phyloP scores from a whole-genome alignment of 2,888 invertebrate species.

The Rotaria sp. region DNA sequence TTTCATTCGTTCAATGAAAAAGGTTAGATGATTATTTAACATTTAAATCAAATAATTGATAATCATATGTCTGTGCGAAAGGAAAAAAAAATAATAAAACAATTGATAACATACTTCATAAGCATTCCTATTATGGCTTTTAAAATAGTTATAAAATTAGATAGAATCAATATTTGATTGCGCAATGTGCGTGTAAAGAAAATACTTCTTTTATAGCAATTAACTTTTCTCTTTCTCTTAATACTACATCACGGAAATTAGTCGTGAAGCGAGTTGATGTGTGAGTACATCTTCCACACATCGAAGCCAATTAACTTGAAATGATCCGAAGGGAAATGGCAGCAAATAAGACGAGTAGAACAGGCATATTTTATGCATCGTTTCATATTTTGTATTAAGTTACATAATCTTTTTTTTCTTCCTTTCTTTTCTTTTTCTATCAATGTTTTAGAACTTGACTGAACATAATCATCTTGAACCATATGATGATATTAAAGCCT shows the following conservation, averaged over 20 bases:
- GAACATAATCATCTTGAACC: not conserved
- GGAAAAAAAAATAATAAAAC: too few species aligned
- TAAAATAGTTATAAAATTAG: not conserved
- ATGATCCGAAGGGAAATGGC: slow-evolving; percentile 4
- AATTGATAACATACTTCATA: too few species aligned
- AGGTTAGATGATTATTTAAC: not conserved
- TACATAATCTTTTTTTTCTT: not conserved
- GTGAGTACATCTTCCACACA: slow-evolving; percentile 6
- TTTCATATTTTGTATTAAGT: not conserved
- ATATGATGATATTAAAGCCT: slow-evolving; percentile 6
- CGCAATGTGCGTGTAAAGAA: not conserved
- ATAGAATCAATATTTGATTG: not conserved
- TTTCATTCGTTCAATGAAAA: not conserved
- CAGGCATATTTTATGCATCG: not conserved
- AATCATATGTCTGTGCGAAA: too few species aligned
- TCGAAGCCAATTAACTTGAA: slow-evolving; percentile 10
- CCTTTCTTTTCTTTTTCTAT: not conserved
- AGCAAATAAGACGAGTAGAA: not conserved
- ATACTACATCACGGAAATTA: slow-evolving; percentile 18
- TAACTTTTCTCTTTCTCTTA: not conserved
- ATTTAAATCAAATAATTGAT: too few species aligned
- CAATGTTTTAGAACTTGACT: not conserved
- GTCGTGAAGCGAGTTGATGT: slow-evolving; percentile 3
- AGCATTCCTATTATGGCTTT: not conserved
- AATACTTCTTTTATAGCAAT: not conserved